Evolutionary conservation across 2,797 vertebrate genomes (phyloP).

Genomic region (Cephalopachus bancanus): DNA sequence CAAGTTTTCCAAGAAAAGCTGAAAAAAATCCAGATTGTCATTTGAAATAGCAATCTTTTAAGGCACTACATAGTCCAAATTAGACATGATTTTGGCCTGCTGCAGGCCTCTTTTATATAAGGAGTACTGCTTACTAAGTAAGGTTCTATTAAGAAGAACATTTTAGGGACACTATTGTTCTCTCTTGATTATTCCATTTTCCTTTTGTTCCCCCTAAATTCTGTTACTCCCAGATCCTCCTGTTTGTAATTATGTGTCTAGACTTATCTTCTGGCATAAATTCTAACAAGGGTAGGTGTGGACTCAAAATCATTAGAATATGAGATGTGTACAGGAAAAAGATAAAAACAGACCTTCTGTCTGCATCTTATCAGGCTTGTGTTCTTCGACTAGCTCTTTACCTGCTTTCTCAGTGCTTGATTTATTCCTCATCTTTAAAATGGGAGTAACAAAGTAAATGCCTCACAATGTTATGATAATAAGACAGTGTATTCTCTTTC

Average conservation of each 20-base stretch:
- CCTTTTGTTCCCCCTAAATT: background rate
- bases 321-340: background rate
- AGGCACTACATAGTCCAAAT: background rate
- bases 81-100: background rate
- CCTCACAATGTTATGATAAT: background rate
- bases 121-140: conserved; percentile 10
- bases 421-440: conserved; percentile 32
- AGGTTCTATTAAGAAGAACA: conserved; percentile 25
- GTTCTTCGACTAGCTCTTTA: background rate
- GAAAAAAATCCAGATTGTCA: conserved; percentile 40
- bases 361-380: background rate
- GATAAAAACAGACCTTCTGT: background rate
- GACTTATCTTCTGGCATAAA: conserved; percentile 10
- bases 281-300: background rate
- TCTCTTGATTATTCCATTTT: conserved; percentile 25
- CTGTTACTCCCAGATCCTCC: background rate
- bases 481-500: background rate
- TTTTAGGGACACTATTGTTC: background rate
- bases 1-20: conserved; percentile 40
- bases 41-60: conserved; percentile 3
- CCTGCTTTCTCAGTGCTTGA: background rate
- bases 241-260: background rate
- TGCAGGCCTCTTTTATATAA: background rate
- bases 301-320: background rate
- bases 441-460: conserved; percentile 6